Evolutionary conservation across 2,113 vertebrate species (phyloP).

Genomic region (Gopherus evgoodei): DNA sequence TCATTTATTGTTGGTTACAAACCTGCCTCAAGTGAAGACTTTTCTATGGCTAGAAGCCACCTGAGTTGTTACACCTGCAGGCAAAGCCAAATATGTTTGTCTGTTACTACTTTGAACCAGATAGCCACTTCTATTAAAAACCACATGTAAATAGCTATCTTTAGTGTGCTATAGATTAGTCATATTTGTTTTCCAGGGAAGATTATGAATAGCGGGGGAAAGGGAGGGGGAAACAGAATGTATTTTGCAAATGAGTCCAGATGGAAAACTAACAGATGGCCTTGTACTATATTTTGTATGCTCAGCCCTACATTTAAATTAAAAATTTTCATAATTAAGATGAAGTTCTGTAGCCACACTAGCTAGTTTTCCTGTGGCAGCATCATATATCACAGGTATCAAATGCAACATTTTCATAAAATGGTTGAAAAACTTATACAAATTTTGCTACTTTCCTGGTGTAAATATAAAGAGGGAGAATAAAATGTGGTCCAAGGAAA

Average conservation of each 20-base stretch:
- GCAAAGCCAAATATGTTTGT: constrained; percentile 72
- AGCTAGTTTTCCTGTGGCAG: constrained; percentile 76
- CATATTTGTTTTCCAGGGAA: constrained; percentile 83
- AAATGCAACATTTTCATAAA: constrained; percentile 71
- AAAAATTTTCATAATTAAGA: constrained; percentile 86
- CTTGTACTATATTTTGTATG: constrained; percentile 81
- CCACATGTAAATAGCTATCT: constrained; percentile 79
- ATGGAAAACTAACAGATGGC: constrained; percentile 87
- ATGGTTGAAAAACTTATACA: constrained; percentile 69
- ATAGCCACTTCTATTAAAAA: constrained; percentile 79
- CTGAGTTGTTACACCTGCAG: constrained; percentile 53
- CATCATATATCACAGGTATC: constrained; percentile 69
- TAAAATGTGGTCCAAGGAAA: constrained; percentile 61
- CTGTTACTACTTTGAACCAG: constrained; percentile 73
- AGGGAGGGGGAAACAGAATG: constrained; percentile 68
- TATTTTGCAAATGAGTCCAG: constrained; percentile 86
- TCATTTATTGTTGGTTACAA: constrained; percentile 3
- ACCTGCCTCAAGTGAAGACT: not conserved
- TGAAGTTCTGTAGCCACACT: constrained; percentile 78
- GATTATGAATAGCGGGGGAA: constrained; percentile 82
- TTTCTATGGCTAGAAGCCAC: not conserved
- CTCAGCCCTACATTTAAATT: constrained; percentile 84
- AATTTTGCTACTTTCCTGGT: constrained; percentile 62
- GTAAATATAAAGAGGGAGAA: constrained; percentile 55
- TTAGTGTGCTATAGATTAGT: constrained; percentile 77